Evolutionary conservation across 2,888 invertebrate genomes (phyloP), one percentile per base, ranked within the genome.

Genomic region (Halictus ligatus): DNA sequence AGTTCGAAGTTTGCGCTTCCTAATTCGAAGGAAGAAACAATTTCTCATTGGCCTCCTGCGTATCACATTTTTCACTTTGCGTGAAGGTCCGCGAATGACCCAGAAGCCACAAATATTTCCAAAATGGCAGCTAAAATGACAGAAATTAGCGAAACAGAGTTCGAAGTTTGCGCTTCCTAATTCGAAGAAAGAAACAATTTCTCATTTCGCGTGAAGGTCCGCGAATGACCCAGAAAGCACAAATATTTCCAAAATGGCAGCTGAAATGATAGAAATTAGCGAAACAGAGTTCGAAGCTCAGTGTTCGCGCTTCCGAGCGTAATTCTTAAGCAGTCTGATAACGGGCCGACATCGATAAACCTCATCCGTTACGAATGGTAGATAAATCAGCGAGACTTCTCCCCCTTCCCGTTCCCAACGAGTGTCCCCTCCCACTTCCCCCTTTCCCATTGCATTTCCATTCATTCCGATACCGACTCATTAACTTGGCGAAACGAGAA

Each of bases 391-490:
- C 76, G 85, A 81, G 81, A 83, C 83, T 81, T 75, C 78, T 29
- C 25, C 60, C 60, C 78, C 78, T 80, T 81, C 78, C 81, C 60
- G 12, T 40, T 60, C 64, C 54, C 67, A 54, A 54, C 85, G 71
- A 89, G 86, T 81, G 74, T 71, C 82, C 81, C 29, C 75, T 54
- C 40, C 29, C 60, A 78, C 54, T 79, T 25, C 76, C 54, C 43
- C 69, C 67, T 86, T 85, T 84, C 88, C 81, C 89, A 87, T 85
- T 89, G 92, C 89, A 93, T 92, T 90, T 89, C 90, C 92, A 92
- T 93, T 94, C 93, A 94, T 93, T 92, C 92, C 86, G 90, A 89
- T 89, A 88, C 90, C 92, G 90, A 92, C 91, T 93, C 91, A 92
- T 92, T 91, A 92, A 92, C 92, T 85, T 86, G 60, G 84, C 75